Percentiles rank a stretch among this genome's conserved stretches.
Conservation (phyloP, 2,888 invertebrate genomes). For the Lithodes maja region DNA sequence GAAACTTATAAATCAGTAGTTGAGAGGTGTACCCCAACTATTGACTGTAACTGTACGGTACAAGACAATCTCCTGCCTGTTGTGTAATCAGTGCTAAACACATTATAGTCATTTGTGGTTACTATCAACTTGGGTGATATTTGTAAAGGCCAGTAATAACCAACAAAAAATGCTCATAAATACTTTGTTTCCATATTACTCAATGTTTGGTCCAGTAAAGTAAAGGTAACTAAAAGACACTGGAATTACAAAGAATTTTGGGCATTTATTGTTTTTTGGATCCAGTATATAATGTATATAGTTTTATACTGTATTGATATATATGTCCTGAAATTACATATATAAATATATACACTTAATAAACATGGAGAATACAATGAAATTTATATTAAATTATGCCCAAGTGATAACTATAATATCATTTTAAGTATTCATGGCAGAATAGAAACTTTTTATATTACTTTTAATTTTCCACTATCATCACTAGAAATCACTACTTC, state of each 20-base stretch:
- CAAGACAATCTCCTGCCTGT: background rate
- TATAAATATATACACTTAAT: constrained; percentile 37
- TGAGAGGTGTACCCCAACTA: too few species aligned
- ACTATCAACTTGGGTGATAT: background rate
- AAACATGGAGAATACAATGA: constrained; percentile 27
- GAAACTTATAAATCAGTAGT: too few species aligned
- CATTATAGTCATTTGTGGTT: background rate
- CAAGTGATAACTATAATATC: background rate
- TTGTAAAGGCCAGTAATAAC: constrained; percentile 17
- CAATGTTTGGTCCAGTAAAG: background rate
- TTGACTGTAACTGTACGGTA: too few species aligned
- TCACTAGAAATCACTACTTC: too few species aligned
- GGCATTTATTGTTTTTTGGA: constrained; percentile 47
- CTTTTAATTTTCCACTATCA: too few species aligned
- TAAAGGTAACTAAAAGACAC: background rate
- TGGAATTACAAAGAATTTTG: background rate
- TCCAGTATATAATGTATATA: constrained; percentile 48
- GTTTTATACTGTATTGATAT: constrained; percentile 53
- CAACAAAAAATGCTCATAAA: constrained; percentile 27
- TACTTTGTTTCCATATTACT: background rate
- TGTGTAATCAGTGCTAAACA: background rate
- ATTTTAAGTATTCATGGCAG: background rate
- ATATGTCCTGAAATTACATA: constrained; percentile 24
- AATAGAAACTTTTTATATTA: too few species aligned
- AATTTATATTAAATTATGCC: constrained; percentile 38